phyloP scores from a whole-genome alignment of 2,888 invertebrate species.

The Choristoneura rosaceana region DNA sequence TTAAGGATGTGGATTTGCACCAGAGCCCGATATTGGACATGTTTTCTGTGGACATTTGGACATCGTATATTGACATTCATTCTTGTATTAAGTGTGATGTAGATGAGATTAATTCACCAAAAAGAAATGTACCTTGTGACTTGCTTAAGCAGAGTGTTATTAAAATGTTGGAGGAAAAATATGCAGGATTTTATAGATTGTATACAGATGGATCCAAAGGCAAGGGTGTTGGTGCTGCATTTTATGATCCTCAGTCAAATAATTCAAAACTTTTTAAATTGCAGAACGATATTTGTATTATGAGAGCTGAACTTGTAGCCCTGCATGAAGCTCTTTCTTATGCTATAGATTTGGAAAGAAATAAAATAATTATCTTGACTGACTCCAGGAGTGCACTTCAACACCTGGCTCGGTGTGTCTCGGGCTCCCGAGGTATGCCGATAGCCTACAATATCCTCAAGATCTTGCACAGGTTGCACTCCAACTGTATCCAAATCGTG shows the following conservation, averaged over 20 bases:
- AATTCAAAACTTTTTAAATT: background rate
- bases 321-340: background rate
- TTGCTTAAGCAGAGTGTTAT: background rate
- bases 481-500: too few species aligned
- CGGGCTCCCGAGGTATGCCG: too few species aligned
- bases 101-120: background rate
- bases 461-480: too few species aligned
- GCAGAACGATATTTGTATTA: background rate
- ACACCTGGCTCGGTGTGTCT: slow-evolving; percentile 6
- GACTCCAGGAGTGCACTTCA: slow-evolving; percentile 5
- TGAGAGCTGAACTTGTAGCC: background rate
- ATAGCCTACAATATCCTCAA: too few species aligned
- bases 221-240: too few species aligned
- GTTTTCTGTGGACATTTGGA: background rate
- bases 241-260: background rate
- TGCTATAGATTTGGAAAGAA: background rate
- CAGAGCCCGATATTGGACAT: background rate
- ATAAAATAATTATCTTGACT: background rate
- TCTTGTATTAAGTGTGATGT: background rate
- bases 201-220: background rate
- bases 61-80: background rate
- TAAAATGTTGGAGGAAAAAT: background rate
- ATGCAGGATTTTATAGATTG: background rate
- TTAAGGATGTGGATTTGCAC: background rate
- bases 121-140: background rate